phyloP scores from a whole-genome alignment of 1,140 invertebrate species.

The Rhagoletis zephyria region DNA sequence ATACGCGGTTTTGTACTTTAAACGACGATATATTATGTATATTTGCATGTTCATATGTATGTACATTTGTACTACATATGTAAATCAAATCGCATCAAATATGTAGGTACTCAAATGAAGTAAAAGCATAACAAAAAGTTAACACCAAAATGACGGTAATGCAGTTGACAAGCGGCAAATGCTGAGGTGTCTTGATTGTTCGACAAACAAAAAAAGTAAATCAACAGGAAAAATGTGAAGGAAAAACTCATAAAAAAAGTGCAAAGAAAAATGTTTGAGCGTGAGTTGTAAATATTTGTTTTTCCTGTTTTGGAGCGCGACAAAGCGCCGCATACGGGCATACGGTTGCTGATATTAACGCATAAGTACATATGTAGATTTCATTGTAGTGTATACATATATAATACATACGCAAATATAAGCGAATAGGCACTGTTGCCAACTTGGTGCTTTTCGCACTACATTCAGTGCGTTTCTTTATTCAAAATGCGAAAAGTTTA shows the following conservation, averaged over 20 bases:
- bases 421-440: background rate
- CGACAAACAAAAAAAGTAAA: background rate
- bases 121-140: no score
- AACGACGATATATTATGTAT: no score
- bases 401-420: background rate
- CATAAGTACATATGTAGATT: background rate
- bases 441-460: no score
- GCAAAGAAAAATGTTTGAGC: background rate
- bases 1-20: background rate
- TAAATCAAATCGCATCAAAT: no score
- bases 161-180: background rate
- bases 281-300: background rate
- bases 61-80: no score
- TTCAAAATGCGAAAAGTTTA: background rate
- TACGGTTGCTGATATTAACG: background rate
- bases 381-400: background rate
- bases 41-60: no score
- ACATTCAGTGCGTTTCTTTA: no score
- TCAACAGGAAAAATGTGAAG: background rate
- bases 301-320: background rate
- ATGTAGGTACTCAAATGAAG: no score
- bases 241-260: slow-evolving; percentile 11
- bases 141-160: no score
- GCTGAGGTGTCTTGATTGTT: background rate
- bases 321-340: background rate